Evolutionary conservation across 1,140 invertebrate genomes (phyloP).

Genomic region (Cardiocondyla obscurior): DNA sequence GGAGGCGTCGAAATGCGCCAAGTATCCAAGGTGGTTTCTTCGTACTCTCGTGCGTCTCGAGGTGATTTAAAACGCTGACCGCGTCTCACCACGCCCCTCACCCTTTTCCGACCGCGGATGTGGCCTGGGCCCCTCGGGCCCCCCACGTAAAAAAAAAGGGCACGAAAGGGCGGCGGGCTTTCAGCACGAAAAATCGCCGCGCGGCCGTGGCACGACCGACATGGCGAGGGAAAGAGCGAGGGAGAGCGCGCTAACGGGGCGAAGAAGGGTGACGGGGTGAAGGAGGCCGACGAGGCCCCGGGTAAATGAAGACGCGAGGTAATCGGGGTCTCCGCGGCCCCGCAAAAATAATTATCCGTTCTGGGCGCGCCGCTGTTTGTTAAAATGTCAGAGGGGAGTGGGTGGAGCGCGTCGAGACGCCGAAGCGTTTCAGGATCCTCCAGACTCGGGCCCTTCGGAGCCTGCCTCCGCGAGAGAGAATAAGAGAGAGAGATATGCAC

Average conservation of each 20-base stretch:
- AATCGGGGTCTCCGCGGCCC: constrained; percentile 66
- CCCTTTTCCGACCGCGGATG: constrained; percentile 52
- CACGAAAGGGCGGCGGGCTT: constrained; percentile 67
- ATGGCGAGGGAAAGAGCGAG: constrained; percentile 42
- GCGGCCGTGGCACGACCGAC: constrained; percentile 32
- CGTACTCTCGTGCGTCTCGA: constrained; percentile 68
- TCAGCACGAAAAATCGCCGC: constrained; percentile 76
- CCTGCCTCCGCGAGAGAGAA: constrained; percentile 20
- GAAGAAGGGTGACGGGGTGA: background rate
- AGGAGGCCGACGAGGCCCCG: constrained; percentile 28
- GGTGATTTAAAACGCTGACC: constrained; percentile 80
- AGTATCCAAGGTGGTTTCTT: constrained; percentile 64
- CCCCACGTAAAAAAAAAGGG: constrained; percentile 70
- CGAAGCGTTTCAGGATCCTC: constrained; percentile 72
- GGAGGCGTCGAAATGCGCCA: constrained; percentile 59
- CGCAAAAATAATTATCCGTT: constrained; percentile 79
- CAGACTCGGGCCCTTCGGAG: constrained; percentile 46
- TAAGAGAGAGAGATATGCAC: background rate
- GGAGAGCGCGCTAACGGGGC: background rate
- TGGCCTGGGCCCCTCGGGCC: constrained; percentile 67
- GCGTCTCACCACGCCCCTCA: constrained; percentile 60
- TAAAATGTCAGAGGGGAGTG: constrained; percentile 78
- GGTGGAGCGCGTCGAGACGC: constrained; percentile 74
- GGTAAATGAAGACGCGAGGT: constrained; percentile 80
- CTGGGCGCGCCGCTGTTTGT: constrained; percentile 78